Evolutionary conservation across 2,797 vertebrate genomes (phyloP).

Genomic region (Poeciliopsis paucimaculata): DNA sequence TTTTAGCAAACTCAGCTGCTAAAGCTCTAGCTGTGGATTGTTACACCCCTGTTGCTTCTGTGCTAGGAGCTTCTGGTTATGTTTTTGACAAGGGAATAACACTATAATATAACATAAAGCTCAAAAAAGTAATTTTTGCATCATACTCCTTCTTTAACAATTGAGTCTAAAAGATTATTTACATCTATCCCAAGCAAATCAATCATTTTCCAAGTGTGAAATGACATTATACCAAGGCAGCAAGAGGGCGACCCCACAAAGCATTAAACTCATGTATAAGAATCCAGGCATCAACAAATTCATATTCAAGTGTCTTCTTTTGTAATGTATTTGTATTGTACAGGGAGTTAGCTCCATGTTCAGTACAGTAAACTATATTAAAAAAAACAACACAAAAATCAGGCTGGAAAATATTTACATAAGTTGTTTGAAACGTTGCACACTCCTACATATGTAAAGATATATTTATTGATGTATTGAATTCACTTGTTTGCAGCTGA

Average conservation of each 20-base stretch:
- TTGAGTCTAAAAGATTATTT: not conserved
- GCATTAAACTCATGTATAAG: not conserved
- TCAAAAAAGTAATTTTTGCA: too few relatives aligned
- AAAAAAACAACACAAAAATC: not conserved
- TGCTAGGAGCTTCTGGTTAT: too few relatives aligned
- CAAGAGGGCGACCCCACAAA: not conserved
- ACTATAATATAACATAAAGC: too few relatives aligned
- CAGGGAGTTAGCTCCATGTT: not conserved
- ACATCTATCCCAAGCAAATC: not conserved
- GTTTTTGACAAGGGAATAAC: too few relatives aligned
- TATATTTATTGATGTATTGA: not conserved
- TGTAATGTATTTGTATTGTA: not conserved
- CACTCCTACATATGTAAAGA: not conserved
- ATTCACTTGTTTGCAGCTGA: not conserved
- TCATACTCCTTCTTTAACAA: not conserved
- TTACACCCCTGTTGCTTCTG: too few relatives aligned
- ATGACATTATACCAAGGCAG: not conserved
- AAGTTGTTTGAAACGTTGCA: not conserved
- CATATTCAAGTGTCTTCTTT: not conserved
- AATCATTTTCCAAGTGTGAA: not conserved
- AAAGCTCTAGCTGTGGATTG: too few relatives aligned
- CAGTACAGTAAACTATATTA: not conserved
- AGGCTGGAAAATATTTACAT: not conserved
- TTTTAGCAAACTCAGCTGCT: too few relatives aligned
- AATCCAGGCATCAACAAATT: not conserved